phyloP scores from a whole-genome alignment of 2,888 invertebrate genomes.

The Andrena dorsata region DNA sequence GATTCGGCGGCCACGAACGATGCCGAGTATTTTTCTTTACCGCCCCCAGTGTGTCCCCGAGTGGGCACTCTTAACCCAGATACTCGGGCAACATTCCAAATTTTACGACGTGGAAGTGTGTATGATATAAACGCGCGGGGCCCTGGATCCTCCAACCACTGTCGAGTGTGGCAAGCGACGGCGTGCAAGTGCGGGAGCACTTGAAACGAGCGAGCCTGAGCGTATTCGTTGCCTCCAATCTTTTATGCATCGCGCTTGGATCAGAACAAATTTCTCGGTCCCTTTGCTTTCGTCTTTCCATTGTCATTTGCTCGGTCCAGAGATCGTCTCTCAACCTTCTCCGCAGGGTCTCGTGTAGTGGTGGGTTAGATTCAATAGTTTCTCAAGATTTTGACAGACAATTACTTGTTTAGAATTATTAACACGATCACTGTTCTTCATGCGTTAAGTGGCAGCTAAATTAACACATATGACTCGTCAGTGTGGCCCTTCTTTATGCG shows the following conservation, averaged over 20 bases:
- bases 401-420: too few relatives aligned
- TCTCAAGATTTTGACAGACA: too few relatives aligned
- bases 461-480: too few relatives aligned
- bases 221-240: slow-evolving; percentile 53
- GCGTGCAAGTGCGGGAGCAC: slow-evolving; percentile 13
- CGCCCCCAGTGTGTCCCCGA: slow-evolving; percentile 12
- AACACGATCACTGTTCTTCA: too few relatives aligned
- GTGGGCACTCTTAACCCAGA: slow-evolving; percentile 68
- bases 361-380: too few relatives aligned
- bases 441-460: too few relatives aligned
- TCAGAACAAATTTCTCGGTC: slow-evolving; percentile 46
- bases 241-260: slow-evolving; percentile 54
- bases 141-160: neutral
- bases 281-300: neutral
- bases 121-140: slow-evolving; percentile 43
- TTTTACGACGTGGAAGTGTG: slow-evolving; percentile 64
- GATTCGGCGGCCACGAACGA: slow-evolving; percentile 42
- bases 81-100: slow-evolving; percentile 71
- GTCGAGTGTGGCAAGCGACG: slow-evolving; percentile 13
- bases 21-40: slow-evolving; percentile 58
- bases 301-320: neutral
- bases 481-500: too few relatives aligned
- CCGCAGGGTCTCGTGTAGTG: neutral
- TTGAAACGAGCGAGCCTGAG: slow-evolving; percentile 41
- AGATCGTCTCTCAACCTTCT: neutral